Conservation (phyloP, 2,797 vertebrate species). For the Pelodytes ibericus region DNA sequence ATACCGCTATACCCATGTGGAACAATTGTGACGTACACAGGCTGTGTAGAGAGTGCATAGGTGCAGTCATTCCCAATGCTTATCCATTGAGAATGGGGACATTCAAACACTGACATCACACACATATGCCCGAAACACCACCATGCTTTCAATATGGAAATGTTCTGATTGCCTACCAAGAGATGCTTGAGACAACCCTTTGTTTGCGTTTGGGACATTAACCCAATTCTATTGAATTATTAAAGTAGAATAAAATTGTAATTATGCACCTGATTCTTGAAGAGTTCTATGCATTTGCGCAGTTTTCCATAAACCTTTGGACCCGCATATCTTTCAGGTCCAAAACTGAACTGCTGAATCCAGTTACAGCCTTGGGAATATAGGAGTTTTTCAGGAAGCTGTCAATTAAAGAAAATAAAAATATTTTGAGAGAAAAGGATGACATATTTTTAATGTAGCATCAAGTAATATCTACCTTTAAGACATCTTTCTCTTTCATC, state of each 20-base stretch:
- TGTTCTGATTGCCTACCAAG: no score
- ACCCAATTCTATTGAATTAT: background rate
- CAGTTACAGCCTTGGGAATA: constrained; percentile 84
- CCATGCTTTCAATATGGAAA: no score
- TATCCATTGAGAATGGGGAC: no score
- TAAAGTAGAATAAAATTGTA: background rate
- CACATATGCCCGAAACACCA: no score
- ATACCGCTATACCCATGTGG: no score
- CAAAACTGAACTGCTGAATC: constrained; percentile 81
- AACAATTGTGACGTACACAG: no score
- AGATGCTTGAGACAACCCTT: no score
- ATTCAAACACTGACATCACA: no score
- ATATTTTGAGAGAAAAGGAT: background rate
- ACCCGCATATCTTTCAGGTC: constrained; percentile 77
- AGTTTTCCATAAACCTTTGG: constrained; percentile 77
- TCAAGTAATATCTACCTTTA: constrained; percentile 68
- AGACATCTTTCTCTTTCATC: constrained; percentile 78
- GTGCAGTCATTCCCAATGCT: no score
- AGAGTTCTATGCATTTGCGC: constrained; percentile 74
- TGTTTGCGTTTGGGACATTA: no score
- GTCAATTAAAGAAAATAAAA: constrained; percentile 47
- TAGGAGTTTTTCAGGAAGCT: constrained; percentile 80
- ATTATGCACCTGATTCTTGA: constrained; percentile 72
- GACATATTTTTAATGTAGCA: background rate
- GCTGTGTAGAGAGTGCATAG: no score